Evolutionary conservation across 2,888 invertebrate genomes (phyloP).

Genomic region (Osedax frankpressi): DNA sequence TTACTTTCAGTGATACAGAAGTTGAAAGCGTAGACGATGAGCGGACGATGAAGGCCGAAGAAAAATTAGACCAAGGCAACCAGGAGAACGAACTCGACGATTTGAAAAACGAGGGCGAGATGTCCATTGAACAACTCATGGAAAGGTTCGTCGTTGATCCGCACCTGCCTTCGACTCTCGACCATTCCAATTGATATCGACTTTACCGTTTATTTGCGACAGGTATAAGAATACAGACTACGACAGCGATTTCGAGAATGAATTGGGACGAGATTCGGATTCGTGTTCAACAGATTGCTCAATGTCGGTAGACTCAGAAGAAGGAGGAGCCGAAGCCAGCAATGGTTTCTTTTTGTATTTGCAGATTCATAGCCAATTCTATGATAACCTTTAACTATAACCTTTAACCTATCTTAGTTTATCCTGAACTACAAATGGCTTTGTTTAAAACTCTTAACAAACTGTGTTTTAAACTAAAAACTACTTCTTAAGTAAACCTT

Average conservation of each 20-base stretch:
- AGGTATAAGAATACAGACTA: background rate
- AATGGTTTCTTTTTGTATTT: no score
- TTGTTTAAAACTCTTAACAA: no score
- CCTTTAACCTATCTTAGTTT: no score
- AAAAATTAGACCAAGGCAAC: conserved; percentile 25
- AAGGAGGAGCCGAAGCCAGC: conserved; percentile 36
- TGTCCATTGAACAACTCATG: conserved; percentile 66
- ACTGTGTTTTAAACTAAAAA: no score
- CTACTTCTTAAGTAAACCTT: no score
- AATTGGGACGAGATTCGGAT: background rate
- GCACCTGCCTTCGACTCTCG: conserved; percentile 90
- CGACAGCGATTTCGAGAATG: conserved; percentile 3
- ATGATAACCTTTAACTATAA: no score
- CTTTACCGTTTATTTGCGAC: background rate
- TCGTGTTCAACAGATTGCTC: background rate
- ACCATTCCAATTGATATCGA: conserved; percentile 82
- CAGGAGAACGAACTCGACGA: background rate
- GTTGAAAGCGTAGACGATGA: conserved; percentile 60
- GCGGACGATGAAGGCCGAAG: conserved; percentile 71
- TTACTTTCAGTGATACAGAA: background rate
- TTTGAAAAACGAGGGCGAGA: conserved; percentile 48
- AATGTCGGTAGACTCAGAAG: conserved; percentile 20
- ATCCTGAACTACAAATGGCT: no score
- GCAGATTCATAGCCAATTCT: no score
- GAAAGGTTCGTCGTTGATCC: conserved; percentile 63